Evolutionary conservation across 2,113 vertebrate genomes (phyloP), one percentile per base, ranked within the genome.

Genomic region (Macheiramphus alcinus): DNA sequence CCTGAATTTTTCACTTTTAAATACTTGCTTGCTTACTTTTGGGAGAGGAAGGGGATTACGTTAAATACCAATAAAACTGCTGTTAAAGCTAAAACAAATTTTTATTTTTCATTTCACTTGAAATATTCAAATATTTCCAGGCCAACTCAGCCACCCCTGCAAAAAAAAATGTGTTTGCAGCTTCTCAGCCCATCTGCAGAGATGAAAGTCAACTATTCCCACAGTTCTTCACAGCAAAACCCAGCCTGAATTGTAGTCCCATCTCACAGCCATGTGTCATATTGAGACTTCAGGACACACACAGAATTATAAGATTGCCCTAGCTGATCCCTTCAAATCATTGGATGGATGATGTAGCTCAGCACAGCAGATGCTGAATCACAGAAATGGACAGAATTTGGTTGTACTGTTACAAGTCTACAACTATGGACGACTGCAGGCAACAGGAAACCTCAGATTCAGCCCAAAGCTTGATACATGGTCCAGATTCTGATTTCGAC

Each of bases 31-130:
- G 1, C 13, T 75, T n/a, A 5, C 3, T 45, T 25, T 17, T 3
- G 6, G 6, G 6, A n/a, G 10, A 9, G 9, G 4, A 6, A 27
- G 4, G 1, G 0, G 2, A 2, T 56, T 34, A 42, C 10, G 20
- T 31, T 47, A 80, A 68, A 34, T 61, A 15, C 5, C 4, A 40
- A 22, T 29, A 47, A 55, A 68, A 42, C 3, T 72, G 8, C 4
- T 59, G 1, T 36, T 74, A 43, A 55, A 65, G 18, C 6, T 79
- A 36, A 56, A 81, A 47, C 1, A n/a, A 67, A 79, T 29, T 18
- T 18, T 43, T 3, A 16, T 16, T 59, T 87, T 86, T 63, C 4
- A 5, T 90, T 87, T 88, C 32, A 40, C 10, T 52, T 50, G 19
- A 90, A 87, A 63, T 56, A 72, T 47, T 75, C 18, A 63, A 45